Percentiles rank a stretch among this genome's conserved stretches.
phyloP scores from a whole-genome alignment of 2,888 invertebrate species.

The Hirudinaria manillensis region DNA sequence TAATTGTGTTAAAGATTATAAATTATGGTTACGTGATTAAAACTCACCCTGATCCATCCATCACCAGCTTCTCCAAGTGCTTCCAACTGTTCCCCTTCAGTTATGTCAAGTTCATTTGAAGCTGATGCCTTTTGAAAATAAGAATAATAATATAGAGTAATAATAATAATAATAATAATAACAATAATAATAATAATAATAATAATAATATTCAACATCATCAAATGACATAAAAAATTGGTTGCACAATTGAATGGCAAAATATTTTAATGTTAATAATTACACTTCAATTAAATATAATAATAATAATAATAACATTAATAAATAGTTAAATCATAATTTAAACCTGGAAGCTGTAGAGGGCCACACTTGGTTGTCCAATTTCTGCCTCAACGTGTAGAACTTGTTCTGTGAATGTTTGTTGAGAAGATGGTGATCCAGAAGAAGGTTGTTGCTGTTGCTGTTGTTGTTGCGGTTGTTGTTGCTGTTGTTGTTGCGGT shows the following conservation, averaged over 20 bases:
- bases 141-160: no score
- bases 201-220: no score
- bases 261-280: no score
- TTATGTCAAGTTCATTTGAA: conserved; percentile 14
- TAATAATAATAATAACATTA: not conserved
- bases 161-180: no score
- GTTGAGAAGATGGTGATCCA: not conserved
- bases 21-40: not conserved
- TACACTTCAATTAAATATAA: no score
- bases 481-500: conserved; percentile 1
- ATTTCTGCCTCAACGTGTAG: conserved; percentile 6
- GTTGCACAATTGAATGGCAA: no score
- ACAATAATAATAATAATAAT: no score
- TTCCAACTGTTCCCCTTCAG: conserved; percentile 21
- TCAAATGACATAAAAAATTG: no score
- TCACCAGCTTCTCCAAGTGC: conserved; percentile 22
- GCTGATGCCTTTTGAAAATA: not conserved
- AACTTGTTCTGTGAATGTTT: conserved; percentile 12
- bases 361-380: conserved; percentile 20
- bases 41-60: conserved; percentile 30
- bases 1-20: no score
- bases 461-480: conserved; percentile 25
- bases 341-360: conserved; percentile 24
- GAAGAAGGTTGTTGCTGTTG: not conserved
- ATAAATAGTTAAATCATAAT: not conserved